Base-by-base conservation (phyloP, 2,888 invertebrate species). In the Alentia gelatinosa region DNA sequence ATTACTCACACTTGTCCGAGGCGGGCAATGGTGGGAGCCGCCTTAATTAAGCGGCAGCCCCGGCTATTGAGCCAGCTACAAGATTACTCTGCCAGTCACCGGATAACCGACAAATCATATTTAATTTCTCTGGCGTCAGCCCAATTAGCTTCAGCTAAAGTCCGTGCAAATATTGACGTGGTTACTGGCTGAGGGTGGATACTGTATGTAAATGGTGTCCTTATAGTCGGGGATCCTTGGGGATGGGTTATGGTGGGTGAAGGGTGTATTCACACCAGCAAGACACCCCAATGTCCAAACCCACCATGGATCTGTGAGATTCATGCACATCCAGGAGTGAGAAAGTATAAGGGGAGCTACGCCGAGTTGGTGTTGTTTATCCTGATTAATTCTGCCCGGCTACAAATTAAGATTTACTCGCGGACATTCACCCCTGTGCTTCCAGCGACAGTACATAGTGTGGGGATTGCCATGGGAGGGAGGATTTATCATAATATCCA, bases 61-160 rank as follows among this genome's bases (percentile, higher is more conserved):
- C 79, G 39, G 79, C 47, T 47, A 86, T 42, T 50, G 86, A 86
- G 86, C 47, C 47, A 19, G 86, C 19, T 86, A 86, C 86, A 86
- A 42, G 86, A 86, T 86, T 86, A 86, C 86, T n/a, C 47, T 50
- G 50, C 86, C 50, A 42, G 47, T 47, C 86, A 86, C 47, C 86
- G 86, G 86, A 86, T 86, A 26, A 86, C 47, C 30, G 86, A 86
- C 86, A 86, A 86, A 86, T 86, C 86, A 86, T 86, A 86, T 86
- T 86, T 86, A 86, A 86, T 86, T 86, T 86, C 86, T 47, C 47
- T 47, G 33, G 86, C 86, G 86, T 47, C 86, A 42, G 47, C 50
- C 86, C 86, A 86, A 86, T 86, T 86, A 86, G 79, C 37, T 79
- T 23, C n/a, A 9, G 79, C 79, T 79, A 79, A 79, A 79, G 37